Conservation (phyloP, 2,888 invertebrate genomes). For the Tenodera sinensis region DNA sequence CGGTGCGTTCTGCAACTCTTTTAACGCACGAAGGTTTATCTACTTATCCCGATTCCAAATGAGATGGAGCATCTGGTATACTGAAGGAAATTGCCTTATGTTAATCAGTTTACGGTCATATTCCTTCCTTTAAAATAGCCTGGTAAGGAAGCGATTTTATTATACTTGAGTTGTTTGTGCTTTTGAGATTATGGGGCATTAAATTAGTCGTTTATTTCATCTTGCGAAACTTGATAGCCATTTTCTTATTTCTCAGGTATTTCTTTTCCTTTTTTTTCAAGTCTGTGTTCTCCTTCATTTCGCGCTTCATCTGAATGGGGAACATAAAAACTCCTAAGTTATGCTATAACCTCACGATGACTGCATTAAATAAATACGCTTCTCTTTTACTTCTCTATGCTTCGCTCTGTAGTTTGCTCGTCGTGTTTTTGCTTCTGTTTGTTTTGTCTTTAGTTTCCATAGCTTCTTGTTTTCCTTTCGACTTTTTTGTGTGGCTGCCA, state of each 20-base stretch:
- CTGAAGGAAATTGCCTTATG: no score
- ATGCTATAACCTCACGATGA: no score
- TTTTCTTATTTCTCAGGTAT: background rate
- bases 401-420: background rate
- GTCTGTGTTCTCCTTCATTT: background rate
- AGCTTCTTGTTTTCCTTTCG: background rate
- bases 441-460: background rate
- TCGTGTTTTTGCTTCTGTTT: background rate
- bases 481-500: background rate
- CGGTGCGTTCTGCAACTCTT: no score
- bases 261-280: background rate
- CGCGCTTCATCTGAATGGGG: background rate
- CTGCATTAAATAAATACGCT: no score
- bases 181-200: background rate
- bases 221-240: background rate
- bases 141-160: no score
- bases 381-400: no score
- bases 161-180: no score
- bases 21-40: no score
- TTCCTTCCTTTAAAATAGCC: no score
- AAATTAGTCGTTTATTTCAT: background rate
- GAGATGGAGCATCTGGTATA: no score
- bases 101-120: no score
- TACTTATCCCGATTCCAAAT: no score
- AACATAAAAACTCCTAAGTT: background rate